A percentile compares a stretch with the other conserved stretches of the same genome.
phyloP scores from a whole-genome alignment of 37 sponge, comb jelly and placozoan genomes.

The Ianthella basta region DNA sequence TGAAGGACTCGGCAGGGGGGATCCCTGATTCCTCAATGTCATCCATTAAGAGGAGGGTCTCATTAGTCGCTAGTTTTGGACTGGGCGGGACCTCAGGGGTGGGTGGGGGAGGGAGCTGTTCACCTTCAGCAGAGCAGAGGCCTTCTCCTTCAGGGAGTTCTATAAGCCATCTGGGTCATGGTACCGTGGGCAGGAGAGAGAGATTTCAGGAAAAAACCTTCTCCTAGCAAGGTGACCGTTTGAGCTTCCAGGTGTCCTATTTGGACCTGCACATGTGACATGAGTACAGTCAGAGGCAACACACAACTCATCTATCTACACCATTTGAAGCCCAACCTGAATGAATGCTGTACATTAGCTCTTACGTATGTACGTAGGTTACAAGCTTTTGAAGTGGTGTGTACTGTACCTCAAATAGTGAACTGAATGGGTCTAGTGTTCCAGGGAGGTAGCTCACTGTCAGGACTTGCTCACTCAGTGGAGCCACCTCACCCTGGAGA shows the following conservation, averaged over 20 bases:
- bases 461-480: slow-evolving; percentile 61
- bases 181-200: slow-evolving; percentile 71
- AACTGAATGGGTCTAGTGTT: slow-evolving; percentile 71
- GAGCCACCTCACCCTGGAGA: slow-evolving; percentile 60
- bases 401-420: slow-evolving; percentile 74
- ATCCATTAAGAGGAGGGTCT: background rate
- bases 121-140: background rate
- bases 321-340: too few relatives aligned
- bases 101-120: background rate
- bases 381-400: background rate
- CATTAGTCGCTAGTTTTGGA: background rate
- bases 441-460: slow-evolving; percentile 83
- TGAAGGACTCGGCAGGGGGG: background rate
- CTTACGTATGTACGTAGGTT: slow-evolving; percentile 2
- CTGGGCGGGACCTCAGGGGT: background rate
- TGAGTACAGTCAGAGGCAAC: background rate
- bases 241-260: slow-evolving; percentile 95
- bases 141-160: slow-evolving; percentile 42
- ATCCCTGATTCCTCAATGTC: background rate
- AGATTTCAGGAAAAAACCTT: slow-evolving; percentile 85
- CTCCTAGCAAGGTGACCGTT: slow-evolving; percentile 73
- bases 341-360: too few relatives aligned
- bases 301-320: too few relatives aligned
- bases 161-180: slow-evolving; percentile 37
- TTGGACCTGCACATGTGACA: slow-evolving; percentile 56